Conservation (phyloP, 2,113 vertebrate genomes). For the Piprites chloris region DNA sequence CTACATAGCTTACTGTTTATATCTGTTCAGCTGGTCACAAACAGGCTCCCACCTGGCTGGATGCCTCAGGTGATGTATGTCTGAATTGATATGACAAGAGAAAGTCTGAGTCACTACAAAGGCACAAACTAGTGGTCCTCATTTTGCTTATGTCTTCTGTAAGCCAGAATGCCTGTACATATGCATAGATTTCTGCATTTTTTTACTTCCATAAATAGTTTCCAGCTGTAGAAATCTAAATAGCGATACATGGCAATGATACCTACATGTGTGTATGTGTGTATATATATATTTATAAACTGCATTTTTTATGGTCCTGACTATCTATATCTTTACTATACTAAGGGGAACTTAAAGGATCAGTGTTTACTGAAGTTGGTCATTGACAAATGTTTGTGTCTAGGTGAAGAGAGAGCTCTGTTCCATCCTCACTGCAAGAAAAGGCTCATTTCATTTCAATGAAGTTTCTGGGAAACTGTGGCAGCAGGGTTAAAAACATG, state of each 20-base stretch:
- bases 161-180: neutral
- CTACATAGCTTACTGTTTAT: neutral
- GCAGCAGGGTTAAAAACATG: neutral
- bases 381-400: neutral
- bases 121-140: neutral
- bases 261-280: accelerated
- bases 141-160: neutral
- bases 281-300: neutral
- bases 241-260: accelerated
- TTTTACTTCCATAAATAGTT: neutral
- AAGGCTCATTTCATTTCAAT: neutral
- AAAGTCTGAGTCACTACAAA: accelerated
- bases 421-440: neutral
- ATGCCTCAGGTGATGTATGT: neutral
- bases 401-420: neutral
- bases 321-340: neutral
- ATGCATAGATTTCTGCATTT: neutral
- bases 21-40: neutral
- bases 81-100: neutral
- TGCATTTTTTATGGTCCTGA: neutral
- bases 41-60: neutral
- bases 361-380: neutral
- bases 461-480: neutral
- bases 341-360: neutral
- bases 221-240: neutral